These are phyloP conservation scores for Lottia gigantea DNA, from an alignment of 2,888 invertebrate species.

Conservation along the genomic window DNA sequence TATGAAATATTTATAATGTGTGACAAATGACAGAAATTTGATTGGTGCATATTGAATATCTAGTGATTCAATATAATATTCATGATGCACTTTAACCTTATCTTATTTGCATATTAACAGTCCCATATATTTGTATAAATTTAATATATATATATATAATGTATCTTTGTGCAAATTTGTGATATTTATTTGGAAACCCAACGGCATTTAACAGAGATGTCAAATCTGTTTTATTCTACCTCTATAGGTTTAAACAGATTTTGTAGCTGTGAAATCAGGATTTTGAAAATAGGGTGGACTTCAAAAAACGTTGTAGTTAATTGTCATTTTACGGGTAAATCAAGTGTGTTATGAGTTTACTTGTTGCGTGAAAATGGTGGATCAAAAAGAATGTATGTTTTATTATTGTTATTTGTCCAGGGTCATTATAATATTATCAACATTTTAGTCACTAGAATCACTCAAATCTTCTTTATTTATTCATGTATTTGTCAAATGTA, in stretches of 20 bases:
- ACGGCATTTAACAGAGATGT: slow-evolving; percentile 5
- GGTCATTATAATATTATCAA: slow-evolving; percentile 2
- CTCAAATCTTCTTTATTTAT: slow-evolving; percentile 5
- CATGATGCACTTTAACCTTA: no score
- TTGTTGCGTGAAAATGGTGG: neutral
- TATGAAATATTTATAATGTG: no score
- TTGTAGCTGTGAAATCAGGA: slow-evolving; percentile 1
- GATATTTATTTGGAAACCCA: slow-evolving; percentile 1
- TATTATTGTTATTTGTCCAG: slow-evolving; percentile 6
- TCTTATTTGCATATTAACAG: no score
- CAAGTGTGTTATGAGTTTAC: neutral
- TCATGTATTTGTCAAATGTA: neutral
- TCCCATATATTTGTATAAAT: no score
- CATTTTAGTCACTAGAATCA: slow-evolving; percentile 9
- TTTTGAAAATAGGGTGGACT: neutral
- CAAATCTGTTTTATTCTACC: neutral
- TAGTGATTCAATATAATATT: no score
- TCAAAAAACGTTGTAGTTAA: neutral
- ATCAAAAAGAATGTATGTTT: neutral
- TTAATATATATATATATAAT: neutral
- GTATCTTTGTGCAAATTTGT: neutral
- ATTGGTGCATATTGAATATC: no score
- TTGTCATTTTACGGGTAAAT: slow-evolving; percentile 9
- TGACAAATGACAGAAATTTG: no score
- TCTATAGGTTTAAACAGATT: neutral